Evolutionary conservation across 2,888 invertebrate genomes (phyloP), one percentile per base, ranked within the genome.

Genomic region (Lithophane ornitopus): DNA sequence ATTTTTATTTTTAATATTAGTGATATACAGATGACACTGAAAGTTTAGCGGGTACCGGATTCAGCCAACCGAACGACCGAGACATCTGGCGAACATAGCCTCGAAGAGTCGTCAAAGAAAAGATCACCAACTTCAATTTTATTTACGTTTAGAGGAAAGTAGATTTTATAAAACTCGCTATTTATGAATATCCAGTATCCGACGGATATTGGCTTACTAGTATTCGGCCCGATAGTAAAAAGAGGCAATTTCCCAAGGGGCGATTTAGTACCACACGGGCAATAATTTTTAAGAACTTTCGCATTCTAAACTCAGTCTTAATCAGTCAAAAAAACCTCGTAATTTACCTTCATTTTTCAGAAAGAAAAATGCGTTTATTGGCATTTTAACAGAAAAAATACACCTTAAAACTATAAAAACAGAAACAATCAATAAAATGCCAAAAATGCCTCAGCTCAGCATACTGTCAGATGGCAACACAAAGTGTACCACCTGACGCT

Each of bases 191-290:
- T 41, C 9, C 2, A 41, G 6, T 41, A 22, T 41, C 22, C 28
- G 69, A 11, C 63, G 26, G 62, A 69, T 69, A 41, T 62, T 16
- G 62, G 11, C 19, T 7, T 56, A 39, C 68, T 39, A 39, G 26
- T 58, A 39, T 39, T 19, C 39, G 59, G 19, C 3, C 58, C 4
- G 4, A 14, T 26, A 22, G 12, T 65, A 39, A 62, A 39, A 41
- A 11, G 11, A 6, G 6, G 9, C 0, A 6, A 41, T 41, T 41
- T n/a, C 2, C 9, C 9, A 41, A 41, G 16, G 2, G n/a, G n/a
- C 9, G 4, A 9, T n/a, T n/a, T n/a, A 39, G 16, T 26, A 26
- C 39, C 6, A 59, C 8, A 14, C 12, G 14, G 8, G 16, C 14
- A n/a, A 62, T n/a, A 3, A 26, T n/a, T 63, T 41, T 41, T 41